Evolutionary conservation across 1,140 invertebrate genomes (phyloP).

Genomic region (Coboldia fuscipes): DNA sequence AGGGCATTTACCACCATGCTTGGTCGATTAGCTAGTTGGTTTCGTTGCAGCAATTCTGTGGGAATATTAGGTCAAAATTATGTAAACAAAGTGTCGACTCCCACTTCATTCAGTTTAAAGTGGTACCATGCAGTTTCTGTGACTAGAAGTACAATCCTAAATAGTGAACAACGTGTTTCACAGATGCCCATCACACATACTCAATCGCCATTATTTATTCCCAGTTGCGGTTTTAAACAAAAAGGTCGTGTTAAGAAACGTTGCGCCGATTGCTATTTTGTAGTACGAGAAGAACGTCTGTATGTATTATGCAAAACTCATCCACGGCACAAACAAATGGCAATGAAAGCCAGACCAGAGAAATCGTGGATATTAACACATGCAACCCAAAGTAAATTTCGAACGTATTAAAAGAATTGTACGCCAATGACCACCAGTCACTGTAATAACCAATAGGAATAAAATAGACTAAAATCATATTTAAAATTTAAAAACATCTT

Average conservation of each 20-base stretch:
- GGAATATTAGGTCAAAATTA: too few species aligned
- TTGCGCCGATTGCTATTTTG: slow-evolving; percentile 57
- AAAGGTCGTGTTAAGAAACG: slow-evolving; percentile 32
- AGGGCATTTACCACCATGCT: too few species aligned
- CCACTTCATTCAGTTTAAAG: too few species aligned
- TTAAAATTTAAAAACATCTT: not conserved
- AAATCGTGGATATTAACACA: slow-evolving; percentile 50
- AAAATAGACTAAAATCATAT: not conserved
- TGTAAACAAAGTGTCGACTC: too few species aligned
- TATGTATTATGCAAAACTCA: slow-evolving; percentile 53
- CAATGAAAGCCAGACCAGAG: slow-evolving; percentile 33
- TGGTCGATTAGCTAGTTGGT: too few species aligned
- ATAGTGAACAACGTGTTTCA: too few species aligned
- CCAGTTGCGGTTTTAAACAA: slow-evolving; percentile 35
- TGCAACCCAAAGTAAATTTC: slow-evolving; percentile 36
- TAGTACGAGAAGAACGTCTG: slow-evolving; percentile 36
- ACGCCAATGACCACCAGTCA: not conserved
- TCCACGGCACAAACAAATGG: slow-evolving; percentile 59
- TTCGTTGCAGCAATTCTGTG: too few species aligned
- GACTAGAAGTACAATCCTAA: too few species aligned
- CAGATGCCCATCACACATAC: too few species aligned
- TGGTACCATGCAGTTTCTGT: too few species aligned
- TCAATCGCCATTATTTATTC: too few species aligned
- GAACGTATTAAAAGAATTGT: slow-evolving; percentile 30
- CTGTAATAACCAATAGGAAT: not conserved